Conservation (phyloP, 2,888 invertebrate species). For the Drosophila nr. medialis region DNA sequence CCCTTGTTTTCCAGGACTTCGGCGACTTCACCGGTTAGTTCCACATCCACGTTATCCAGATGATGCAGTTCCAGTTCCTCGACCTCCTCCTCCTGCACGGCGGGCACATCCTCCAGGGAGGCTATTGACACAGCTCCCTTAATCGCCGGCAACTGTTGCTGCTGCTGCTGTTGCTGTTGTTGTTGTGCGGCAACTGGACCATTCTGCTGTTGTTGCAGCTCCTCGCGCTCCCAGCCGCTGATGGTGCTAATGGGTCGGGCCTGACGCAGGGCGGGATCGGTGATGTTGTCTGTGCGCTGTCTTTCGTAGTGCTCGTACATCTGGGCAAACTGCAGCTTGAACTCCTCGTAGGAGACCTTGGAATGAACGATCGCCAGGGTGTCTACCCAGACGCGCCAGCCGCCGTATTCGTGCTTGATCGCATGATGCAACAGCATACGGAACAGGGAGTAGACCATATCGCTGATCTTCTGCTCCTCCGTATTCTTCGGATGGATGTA, state of each 20-base stretch:
- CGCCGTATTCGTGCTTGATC: conserved; percentile 99
- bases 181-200: conserved; percentile 55
- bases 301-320: conserved; percentile 98
- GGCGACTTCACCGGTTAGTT: conserved; percentile 4
- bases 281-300: conserved; percentile 96
- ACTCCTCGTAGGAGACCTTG: conserved; percentile 99
- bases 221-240: conserved; percentile 95
- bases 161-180: conserved; percentile 51
- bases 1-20: background rate
- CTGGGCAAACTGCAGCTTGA: conserved; percentile 98
- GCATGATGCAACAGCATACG: conserved; percentile 99
- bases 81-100: conserved; percentile 70
- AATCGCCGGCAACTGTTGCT: conserved; percentile 43
- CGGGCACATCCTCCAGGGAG: conserved; percentile 81
- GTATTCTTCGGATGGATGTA: conserved; percentile 98
- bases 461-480: conserved; percentile 98
- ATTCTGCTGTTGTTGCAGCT: conserved; percentile 79
- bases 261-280: conserved; percentile 96
- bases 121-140: conserved; percentile 68
- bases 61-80: conserved; percentile 40
- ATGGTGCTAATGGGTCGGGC: conserved; percentile 98
- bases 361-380: conserved; percentile 99
- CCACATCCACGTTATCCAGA: conserved; percentile 52
- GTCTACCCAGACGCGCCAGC: conserved; percentile 99
- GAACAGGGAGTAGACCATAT: conserved; percentile 99